Percentiles rank a stretch among this genome's conserved stretches.
These are phyloP conservation scores for Kradibia gibbosae DNA, from an alignment of 1,140 invertebrate species.

Conservation along the genomic window DNA sequence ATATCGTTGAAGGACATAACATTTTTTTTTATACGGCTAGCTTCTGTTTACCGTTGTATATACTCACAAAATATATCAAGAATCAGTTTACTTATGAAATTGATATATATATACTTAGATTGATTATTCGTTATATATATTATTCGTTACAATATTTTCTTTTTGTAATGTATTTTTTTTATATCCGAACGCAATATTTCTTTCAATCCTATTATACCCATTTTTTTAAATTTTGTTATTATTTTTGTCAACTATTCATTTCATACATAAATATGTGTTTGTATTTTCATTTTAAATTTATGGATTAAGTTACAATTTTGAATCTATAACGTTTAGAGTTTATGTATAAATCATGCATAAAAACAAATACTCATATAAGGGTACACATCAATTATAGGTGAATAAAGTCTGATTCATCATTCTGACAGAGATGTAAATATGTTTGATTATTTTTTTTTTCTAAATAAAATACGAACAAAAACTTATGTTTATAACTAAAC, in stretches of 20 bases:
- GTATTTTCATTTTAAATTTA: not conserved
- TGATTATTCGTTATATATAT: too few relatives aligned
- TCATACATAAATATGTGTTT: not conserved
- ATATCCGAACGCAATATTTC: too few relatives aligned
- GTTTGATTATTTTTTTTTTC: not conserved
- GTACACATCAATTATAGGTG: not conserved
- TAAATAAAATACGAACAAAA: not conserved
- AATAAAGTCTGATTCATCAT: not conserved
- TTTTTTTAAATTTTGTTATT: not conserved
- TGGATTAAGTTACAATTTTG: not conserved
- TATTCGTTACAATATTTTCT: too few relatives aligned
- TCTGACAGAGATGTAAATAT: not conserved
- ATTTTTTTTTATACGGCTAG: too few relatives aligned
- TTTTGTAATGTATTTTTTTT: too few relatives aligned
- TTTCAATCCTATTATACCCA: too few relatives aligned
- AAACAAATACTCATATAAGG: not conserved
- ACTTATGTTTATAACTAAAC: not conserved
- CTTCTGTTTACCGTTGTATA: too few relatives aligned
- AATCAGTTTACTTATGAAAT: too few relatives aligned
- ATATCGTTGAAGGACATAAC: too few relatives aligned
- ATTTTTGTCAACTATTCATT: slow-evolving; percentile 3
- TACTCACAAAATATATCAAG: too few relatives aligned
- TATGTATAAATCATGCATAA: not conserved
- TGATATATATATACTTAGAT: too few relatives aligned
- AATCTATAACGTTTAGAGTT: not conserved